Percentiles rank a stretch among this genome's conserved stretches.
phyloP scores from a whole-genome alignment of 1,140 invertebrate species.

The honey bee (Apis mellifera) region DNA sequence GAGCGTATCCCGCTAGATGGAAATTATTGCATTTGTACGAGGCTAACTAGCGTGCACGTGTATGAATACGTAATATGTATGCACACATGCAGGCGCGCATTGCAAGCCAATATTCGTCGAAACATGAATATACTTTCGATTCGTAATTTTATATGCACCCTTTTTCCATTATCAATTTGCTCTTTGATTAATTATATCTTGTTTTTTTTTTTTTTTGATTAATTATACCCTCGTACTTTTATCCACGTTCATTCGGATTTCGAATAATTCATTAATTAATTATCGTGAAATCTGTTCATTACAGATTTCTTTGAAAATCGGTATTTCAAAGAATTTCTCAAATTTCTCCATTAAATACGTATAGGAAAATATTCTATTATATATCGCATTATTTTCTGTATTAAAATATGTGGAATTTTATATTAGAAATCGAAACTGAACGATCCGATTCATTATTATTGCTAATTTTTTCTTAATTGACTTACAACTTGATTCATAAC shows the following conservation, averaged over 20 bases:
- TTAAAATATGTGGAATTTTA: not conserved
- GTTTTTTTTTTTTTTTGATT: not conserved
- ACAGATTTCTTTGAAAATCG: not conserved
- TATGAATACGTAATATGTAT: conserved; percentile 46
- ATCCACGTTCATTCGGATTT: too few relatives aligned
- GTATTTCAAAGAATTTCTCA: not conserved
- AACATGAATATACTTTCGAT: conserved; percentile 18
- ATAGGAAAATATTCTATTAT: too few relatives aligned
- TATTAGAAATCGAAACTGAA: not conserved
- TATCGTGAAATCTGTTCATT: not conserved
- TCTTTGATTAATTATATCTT: conserved; percentile 21
- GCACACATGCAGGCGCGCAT: conserved; percentile 25
- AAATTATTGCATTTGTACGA: conserved; percentile 38
- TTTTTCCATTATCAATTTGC: not conserved
- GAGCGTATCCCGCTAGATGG: conserved; percentile 30
- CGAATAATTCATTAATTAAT: too few relatives aligned
- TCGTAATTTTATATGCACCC: not conserved
- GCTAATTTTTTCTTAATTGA: too few relatives aligned
- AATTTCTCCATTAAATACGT: conserved; percentile 6
- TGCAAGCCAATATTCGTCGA: conserved; percentile 14
- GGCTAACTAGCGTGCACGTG: conserved; percentile 19
- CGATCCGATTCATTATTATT: too few relatives aligned
- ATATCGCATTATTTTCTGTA: not conserved
- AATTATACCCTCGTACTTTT: not conserved
- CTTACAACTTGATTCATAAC: too few relatives aligned